Base-by-base conservation (phyloP, 2,113 vertebrate genomes). In the Podarcis muralis region DNA sequence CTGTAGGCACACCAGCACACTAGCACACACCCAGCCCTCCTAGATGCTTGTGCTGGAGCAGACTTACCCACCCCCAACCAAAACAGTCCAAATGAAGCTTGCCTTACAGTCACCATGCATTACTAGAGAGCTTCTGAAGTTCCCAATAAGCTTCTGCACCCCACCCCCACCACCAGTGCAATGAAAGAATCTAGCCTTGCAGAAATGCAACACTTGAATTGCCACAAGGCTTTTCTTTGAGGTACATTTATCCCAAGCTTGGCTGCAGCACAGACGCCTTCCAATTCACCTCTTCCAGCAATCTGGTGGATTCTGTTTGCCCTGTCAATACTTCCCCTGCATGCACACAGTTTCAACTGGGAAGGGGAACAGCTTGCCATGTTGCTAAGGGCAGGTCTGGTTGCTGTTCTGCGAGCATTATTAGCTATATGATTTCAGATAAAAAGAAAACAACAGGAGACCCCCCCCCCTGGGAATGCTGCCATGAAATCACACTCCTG, bases 321-420 rank as follows among this genome's bases (percentile, higher is more conserved):
- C 74, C 79, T 2, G 13, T 72, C 43, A n/a, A 48, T 88, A 74
- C 59, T 35, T 32, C 37, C 40, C 72, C 90, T 88, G 53, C 75
- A 78, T 80, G 35, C 77, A 57, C 80, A 11, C 35, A 37, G 66
- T 40, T 84, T 82, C 84, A 79, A 90, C 53, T 79, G 88, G 76
- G 88, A 78, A 72, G 89, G 83, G 90, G 79, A 91, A 32, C 84
- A n/a, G 87, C 90, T 90, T 81, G 84, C 94, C 88, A 89, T 95
- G 96, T 97, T 97, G 97, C 96, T 97, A 97, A 95, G 96, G 95
- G 92, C 94, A 87, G 89, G 93, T 92, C 92, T 96, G 95, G 94
- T 83, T 76, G 87, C 93, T 93, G 92, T 91, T 88, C 83, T 78
- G 89, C 87, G 93, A 89, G 91, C 87, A 85, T 89, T 92, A 96